These are phyloP conservation scores for Desoria tigrina DNA, from an alignment of 2,888 invertebrate genomes.

Conservation along the genomic window DNA sequence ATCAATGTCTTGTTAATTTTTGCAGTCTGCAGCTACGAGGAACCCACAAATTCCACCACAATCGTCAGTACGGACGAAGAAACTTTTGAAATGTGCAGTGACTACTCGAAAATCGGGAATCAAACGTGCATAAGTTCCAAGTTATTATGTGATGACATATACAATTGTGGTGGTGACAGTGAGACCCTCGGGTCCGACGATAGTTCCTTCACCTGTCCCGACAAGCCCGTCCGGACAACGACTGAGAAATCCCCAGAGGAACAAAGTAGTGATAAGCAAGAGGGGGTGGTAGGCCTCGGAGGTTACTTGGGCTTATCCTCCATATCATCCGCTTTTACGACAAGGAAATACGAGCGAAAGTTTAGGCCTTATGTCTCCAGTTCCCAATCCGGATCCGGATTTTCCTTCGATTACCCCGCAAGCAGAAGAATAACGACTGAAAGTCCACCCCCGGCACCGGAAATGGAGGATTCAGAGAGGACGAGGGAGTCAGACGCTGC, in stretches of 20 bases:
- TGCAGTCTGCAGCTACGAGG: not conserved
- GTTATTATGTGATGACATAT: slow-evolving; percentile 42
- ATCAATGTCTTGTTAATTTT: not conserved
- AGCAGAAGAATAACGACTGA: not conserved
- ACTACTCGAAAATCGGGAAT: slow-evolving; percentile 26
- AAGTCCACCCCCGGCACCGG: not conserved
- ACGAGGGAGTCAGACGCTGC: not conserved
- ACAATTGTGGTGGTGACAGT: slow-evolving; percentile 42
- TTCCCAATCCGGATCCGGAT: slow-evolving; percentile 9
- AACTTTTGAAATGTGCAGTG: slow-evolving; percentile 36
- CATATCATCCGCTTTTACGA: slow-evolving; percentile 2
- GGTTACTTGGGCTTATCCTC: not conserved
- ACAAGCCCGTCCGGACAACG: slow-evolving; percentile 38
- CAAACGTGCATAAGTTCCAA: slow-evolving; percentile 45
- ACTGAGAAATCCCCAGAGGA: slow-evolving; percentile 24
- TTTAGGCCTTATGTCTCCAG: slow-evolving; percentile 16
- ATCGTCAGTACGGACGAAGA: slow-evolving; percentile 19
- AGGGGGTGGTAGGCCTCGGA: not conserved
- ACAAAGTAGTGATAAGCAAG: slow-evolving; percentile 17
- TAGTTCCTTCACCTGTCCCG: slow-evolving; percentile 34
- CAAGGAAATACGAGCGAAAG: slow-evolving; percentile 13
- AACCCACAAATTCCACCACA: not conserved
- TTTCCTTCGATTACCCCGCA: not conserved
- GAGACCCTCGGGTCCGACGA: slow-evolving; percentile 41
- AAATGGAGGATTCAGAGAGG: too few relatives aligned